phyloP scores from a whole-genome alignment of 35 echinoderm and acorn worm genomes.

The Diadema setosum region DNA sequence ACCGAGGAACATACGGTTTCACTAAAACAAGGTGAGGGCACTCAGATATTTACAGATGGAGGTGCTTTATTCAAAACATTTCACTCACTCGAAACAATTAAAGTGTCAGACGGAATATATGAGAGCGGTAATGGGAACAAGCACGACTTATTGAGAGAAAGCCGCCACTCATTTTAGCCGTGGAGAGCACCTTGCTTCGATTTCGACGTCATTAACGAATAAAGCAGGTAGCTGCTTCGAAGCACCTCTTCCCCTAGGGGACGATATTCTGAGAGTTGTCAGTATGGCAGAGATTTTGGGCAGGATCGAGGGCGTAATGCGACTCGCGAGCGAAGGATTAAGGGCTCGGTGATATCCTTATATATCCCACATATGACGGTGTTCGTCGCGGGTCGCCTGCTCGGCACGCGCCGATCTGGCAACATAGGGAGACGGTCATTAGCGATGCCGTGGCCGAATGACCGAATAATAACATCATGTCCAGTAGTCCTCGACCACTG shows the following conservation, averaged over 20 bases:
- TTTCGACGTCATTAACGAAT: not conserved
- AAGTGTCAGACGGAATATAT: not conserved
- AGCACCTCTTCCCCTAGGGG: not conserved
- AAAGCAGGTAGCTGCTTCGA: not conserved
- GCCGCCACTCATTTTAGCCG: too few species aligned
- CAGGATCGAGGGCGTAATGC: not conserved
- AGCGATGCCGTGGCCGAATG: not conserved
- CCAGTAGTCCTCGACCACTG: too few species aligned
- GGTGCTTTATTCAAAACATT: not conserved
- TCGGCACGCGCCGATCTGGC: not conserved
- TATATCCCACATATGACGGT: not conserved
- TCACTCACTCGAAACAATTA: not conserved
- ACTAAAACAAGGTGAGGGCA: not conserved
- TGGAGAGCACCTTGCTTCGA: not conserved
- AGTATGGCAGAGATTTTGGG: not conserved
- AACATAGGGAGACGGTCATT: not conserved
- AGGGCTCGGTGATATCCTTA: not conserved
- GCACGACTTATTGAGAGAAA: not conserved
- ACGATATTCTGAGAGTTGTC: not conserved
- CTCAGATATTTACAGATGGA: not conserved
- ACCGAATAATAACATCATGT: too few species aligned
- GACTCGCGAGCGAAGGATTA: conserved; percentile 11
- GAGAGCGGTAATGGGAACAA: not conserved
- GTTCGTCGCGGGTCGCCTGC: not conserved
- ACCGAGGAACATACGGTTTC: not conserved